phyloP scores from a whole-genome alignment of 2,888 invertebrate genomes.

The Cephus pulcher region DNA sequence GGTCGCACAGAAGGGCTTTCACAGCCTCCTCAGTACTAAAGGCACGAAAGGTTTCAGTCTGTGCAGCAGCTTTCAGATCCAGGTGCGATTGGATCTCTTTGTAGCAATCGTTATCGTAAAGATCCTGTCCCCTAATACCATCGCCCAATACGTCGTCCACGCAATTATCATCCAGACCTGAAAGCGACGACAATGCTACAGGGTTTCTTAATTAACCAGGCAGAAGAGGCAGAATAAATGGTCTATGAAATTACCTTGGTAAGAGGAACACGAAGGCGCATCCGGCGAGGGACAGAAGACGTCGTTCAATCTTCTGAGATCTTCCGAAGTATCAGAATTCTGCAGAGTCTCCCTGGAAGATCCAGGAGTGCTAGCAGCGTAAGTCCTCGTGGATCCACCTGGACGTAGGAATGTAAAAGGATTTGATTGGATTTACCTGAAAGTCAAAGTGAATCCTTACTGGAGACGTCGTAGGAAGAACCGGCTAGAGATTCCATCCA shows the following conservation, averaged over 20 bases:
- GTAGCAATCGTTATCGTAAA: slow-evolving; percentile 69
- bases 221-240: neutral
- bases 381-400: slow-evolving; percentile 25
- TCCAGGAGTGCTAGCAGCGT: slow-evolving; percentile 36
- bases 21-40: slow-evolving; percentile 59
- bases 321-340: slow-evolving; percentile 38
- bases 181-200: slow-evolving; percentile 1
- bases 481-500: slow-evolving; percentile 58
- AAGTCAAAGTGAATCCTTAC: slow-evolving; percentile 34
- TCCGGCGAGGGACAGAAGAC: slow-evolving; percentile 60
- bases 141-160: slow-evolving; percentile 67
- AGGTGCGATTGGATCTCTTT: slow-evolving; percentile 69
- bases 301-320: slow-evolving; percentile 51
- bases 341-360: slow-evolving; percentile 37
- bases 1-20: slow-evolving; percentile 73
- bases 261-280: slow-evolving; percentile 60
- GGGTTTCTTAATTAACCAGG: neutral
- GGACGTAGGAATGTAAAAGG: slow-evolving; percentile 6
- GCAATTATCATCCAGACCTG: slow-evolving; percentile 62
- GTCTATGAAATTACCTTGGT: slow-evolving; percentile 44
- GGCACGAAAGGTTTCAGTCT: slow-evolving; percentile 44
- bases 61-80: slow-evolving; percentile 50
- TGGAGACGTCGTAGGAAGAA: slow-evolving; percentile 53
- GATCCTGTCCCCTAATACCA: slow-evolving; percentile 66
- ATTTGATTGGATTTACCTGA: slow-evolving; percentile 11